Evolutionary conservation across 2,888 invertebrate genomes (phyloP), one percentile per base, ranked within the genome.

Genomic region (Zaprionus obscuricornis): DNA sequence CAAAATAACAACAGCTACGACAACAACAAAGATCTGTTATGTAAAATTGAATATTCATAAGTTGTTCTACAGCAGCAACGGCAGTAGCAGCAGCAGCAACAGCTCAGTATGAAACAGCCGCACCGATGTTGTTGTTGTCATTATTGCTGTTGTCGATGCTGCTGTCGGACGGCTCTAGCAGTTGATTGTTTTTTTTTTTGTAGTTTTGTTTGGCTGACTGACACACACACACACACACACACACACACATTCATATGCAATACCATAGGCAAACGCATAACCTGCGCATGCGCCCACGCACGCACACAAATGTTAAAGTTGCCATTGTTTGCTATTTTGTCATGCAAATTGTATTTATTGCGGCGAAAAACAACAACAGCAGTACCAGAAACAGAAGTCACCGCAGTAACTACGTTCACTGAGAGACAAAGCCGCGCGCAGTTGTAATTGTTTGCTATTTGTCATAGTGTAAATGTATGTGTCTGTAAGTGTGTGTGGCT

Each of bases 171-270:
- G 51, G 42, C 70, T 43, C 60, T 60, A 60, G 34, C 73, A 72
- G 83, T 78, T 85, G 83, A 85, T 78, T 85, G 78, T 85, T 82
- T 82, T 78, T n/a, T n/a, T 85, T 70, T 84, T 74, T 74, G 82
- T 65, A 84, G 85, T 78, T 84, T 65, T 58, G 82, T 84, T 84
- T 77, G 77, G 85, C 67, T 74, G 77, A 82, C 78, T 74, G 78
- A 70, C 64, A 60, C 62, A 50, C 36, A 58, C 56, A 47, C 43
- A 31, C 39, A 47, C 31, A 46, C 33, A 17, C 36, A 17, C 33
- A 42, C 33, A 37, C 33, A 22, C 18, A 13, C 31, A 4, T 8
- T 11, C 29, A n/a, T 37, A 34, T 36, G 31, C 39, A 27, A 20
- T 22, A 17, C 39, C 16, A 18, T 13, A 11, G 13, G 11, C 13